Conservation (phyloP, 2,113 vertebrate genomes). For the Mormoops blainvillei region DNA sequence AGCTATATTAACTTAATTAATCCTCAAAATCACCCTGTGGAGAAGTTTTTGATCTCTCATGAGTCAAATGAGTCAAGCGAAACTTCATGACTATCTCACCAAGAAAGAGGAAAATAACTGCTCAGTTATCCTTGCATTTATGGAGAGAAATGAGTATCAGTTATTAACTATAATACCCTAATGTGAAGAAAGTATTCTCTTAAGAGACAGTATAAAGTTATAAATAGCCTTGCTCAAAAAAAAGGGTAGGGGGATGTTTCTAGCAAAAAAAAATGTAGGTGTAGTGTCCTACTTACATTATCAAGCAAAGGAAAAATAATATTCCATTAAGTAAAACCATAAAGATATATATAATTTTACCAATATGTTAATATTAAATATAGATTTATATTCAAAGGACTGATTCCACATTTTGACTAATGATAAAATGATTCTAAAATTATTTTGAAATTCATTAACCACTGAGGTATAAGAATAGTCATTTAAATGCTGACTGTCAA, state of each 20-base stretch:
- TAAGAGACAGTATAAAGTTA: not conserved
- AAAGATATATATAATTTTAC: not conserved
- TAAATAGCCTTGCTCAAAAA: not conserved
- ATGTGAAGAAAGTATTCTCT: not conserved
- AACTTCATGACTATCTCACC: not conserved
- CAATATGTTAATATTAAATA: constrained; percentile 21
- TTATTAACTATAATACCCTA: not conserved
- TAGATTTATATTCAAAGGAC: not conserved
- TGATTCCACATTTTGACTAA: not conserved
- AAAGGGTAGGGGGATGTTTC: not conserved
- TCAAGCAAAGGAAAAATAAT: not conserved
- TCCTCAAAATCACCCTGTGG: not conserved
- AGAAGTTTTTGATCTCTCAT: not conserved
- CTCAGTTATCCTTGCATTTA: not conserved
- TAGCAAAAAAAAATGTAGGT: constrained; percentile 5
- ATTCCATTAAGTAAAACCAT: constrained; percentile 24
- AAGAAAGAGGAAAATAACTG: not conserved
- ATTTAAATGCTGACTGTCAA: not conserved
- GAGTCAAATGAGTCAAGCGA: not conserved
- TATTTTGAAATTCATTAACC: not conserved
- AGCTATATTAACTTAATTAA: not conserved
- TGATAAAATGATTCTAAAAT: not conserved
- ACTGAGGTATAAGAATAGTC: not conserved
- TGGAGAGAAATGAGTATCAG: not conserved
- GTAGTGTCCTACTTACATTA: not conserved